Evolutionary conservation across 2,888 invertebrate genomes (phyloP), one percentile per base, ranked within the genome.

Genomic region (Torymus texanus): DNA sequence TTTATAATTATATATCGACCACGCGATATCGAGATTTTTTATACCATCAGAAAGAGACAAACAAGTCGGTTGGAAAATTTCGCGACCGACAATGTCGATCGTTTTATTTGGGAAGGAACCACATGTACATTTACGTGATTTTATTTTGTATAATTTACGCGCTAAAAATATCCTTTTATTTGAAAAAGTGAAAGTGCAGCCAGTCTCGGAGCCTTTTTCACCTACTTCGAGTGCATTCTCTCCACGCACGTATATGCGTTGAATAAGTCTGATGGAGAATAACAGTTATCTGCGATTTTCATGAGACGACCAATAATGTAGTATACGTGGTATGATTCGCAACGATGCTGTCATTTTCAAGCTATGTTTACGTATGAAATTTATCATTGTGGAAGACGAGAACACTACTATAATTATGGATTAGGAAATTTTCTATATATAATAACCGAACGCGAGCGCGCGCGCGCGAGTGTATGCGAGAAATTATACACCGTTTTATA

Each of bases 121-220:
- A 24, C 24, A 24, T 24, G 3, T 24, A 24, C 24, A 24, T n/a
- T n/a, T n/a, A n/a, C 24, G 29, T 5, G 29, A 1, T 29, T 29
- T 29, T 29, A 29, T 16, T 55, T 12, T 13, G 13, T 12, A 41
- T 12, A 24, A 63, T 63, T 63, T 29, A 51, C 11, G 14, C 4
- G 18, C 2, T 10, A 51, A 75, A 24, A 73, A 0, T 50, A 61
- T 29, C 29, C 41, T 41, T 59, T 67, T 41, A 51, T 61, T 66
- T 78, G 29, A 63, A 59, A 67, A 56, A 78, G 73, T 50, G 73
- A 78, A 78, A 78, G 61, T 16, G 14, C n/a, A n/a, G n/a, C n/a
- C n/a, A n/a, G n/a, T n/a, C n/a, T n/a, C 0, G 4, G 61, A 5
- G 62, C 65, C 55, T 61, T 59, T 63, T n/a, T 21, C 61, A 41